Evolutionary conservation across 2,888 invertebrate genomes (phyloP).

Genomic region (Dicycla oo): DNA sequence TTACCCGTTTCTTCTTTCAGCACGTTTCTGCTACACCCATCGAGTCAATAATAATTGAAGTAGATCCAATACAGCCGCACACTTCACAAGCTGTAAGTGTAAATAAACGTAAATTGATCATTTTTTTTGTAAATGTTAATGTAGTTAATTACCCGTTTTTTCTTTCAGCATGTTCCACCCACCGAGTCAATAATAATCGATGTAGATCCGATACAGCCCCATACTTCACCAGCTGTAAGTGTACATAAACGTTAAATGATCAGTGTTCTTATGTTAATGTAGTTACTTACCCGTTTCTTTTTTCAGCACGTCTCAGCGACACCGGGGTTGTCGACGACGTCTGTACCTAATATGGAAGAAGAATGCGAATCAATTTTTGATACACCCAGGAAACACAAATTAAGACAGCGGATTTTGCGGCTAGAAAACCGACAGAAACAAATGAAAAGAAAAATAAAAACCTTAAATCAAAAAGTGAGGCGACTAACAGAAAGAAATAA

Average conservation of each 20-base stretch:
- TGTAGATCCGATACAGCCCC: not conserved
- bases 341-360: not conserved
- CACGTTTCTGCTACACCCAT: too few relatives aligned
- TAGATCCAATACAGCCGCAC: not conserved
- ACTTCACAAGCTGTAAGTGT: not conserved
- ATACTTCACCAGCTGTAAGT: not conserved
- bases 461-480: conserved; percentile 3
- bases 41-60: not conserved
- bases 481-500: conserved; percentile 2
- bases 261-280: not conserved
- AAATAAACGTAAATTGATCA: not conserved
- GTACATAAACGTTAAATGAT: not conserved
- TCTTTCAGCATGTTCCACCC: not conserved
- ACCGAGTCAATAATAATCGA: not conserved
- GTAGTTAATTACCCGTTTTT: not conserved
- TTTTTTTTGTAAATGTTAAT: not conserved
- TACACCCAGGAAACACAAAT: not conserved
- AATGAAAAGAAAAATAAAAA: not conserved
- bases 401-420: not conserved
- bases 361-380: not conserved
- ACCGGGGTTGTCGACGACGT: not conserved
- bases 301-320: not conserved
- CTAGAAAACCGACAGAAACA: not conserved
- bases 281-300: not conserved
- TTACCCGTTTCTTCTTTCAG: not conserved